Evolutionary conservation across 2,797 vertebrate species (phyloP).

Genomic region (Chromis chromis): DNA sequence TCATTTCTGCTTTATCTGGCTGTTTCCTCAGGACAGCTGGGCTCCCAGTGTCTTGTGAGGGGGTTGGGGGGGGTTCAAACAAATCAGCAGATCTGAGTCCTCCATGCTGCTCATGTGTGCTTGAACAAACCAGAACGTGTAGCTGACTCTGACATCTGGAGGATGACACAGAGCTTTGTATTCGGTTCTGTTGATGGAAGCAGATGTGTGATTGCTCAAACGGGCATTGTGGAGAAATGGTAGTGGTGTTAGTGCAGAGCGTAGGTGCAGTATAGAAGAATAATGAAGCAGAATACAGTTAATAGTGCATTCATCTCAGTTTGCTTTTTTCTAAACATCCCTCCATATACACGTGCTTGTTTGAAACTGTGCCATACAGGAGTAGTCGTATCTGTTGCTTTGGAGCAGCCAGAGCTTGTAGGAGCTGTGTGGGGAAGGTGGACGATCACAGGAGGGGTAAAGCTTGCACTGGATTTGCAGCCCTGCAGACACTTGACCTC

Average conservation of each 20-base stretch:
- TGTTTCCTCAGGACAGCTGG: not conserved
- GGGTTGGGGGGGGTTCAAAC: not conserved
- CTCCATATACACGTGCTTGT: not conserved
- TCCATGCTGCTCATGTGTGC: conserved; percentile 2
- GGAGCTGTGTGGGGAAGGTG: too few species aligned
- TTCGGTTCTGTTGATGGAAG: too few species aligned
- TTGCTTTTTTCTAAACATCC: not conserved
- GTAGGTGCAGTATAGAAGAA: not conserved
- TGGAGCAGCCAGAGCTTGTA: too few species aligned
- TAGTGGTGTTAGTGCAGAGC: not conserved
- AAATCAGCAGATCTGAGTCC: not conserved
- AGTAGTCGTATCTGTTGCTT: not conserved
- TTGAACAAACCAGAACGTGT: not conserved
- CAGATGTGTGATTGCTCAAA: too few species aligned
- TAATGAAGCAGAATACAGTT: not conserved
- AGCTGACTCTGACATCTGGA: not conserved
- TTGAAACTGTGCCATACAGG: not conserved
- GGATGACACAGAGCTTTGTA: too few species aligned
- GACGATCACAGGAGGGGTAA: too few species aligned
- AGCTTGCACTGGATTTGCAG: too few species aligned
- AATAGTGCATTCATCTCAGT: not conserved
- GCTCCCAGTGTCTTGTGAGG: not conserved
- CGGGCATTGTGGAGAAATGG: not conserved
- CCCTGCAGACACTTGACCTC: too few species aligned
- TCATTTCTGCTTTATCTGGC: not conserved